Conservation (phyloP, 2,888 invertebrate genomes). For the Timema podura region DNA sequence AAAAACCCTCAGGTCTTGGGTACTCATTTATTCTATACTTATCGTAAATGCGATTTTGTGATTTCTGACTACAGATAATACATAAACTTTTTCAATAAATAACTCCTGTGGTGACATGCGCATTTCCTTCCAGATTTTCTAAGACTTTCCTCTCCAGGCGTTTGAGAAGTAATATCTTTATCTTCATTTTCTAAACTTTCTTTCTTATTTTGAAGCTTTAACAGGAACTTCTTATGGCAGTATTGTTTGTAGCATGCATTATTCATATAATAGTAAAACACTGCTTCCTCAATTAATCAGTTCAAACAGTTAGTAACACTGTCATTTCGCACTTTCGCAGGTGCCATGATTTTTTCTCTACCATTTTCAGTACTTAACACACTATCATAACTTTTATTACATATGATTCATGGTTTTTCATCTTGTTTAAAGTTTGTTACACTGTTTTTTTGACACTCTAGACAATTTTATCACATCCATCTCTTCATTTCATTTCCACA, state of each 20-base stretch:
- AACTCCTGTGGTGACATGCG: not conserved
- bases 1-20: not conserved
- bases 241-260: too few relatives aligned
- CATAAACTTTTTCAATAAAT: not conserved
- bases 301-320: not conserved
- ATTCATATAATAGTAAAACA: too few relatives aligned
- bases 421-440: not conserved
- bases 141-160: not conserved
- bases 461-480: too few relatives aligned
- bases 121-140: not conserved
- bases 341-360: not conserved
- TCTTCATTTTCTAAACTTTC: not conserved
- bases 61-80: conserved; percentile 6
- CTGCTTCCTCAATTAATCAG: not conserved
- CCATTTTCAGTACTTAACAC: not conserved
- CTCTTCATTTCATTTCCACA: too few relatives aligned
- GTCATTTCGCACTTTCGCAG: conserved; percentile 4
- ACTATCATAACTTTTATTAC: too few relatives aligned
- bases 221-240: not conserved
- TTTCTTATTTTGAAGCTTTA: conserved; percentile 8
- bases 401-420: conserved; percentile 6
- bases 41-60: not conserved
- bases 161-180: not conserved
- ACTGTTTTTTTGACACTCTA: too few relatives aligned
- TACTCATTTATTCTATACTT: conserved; percentile 11